phyloP scores from a whole-genome alignment of 2,888 invertebrate species.

The Spisula subtruncata region DNA sequence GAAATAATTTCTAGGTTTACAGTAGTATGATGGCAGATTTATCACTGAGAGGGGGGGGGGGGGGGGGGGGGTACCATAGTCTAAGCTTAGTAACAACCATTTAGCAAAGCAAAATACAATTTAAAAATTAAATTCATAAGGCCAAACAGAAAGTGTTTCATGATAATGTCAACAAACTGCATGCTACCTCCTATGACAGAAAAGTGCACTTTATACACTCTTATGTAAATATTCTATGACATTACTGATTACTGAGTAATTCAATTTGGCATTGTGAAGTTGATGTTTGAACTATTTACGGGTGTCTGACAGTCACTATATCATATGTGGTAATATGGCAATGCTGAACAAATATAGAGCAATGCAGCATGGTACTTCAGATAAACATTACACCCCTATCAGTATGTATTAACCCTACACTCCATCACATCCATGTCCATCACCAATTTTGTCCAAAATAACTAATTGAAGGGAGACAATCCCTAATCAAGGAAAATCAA shows the following conservation, averaged over 20 bases:
- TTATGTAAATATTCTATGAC: not conserved
- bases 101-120: conserved; percentile 1
- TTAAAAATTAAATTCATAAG: not conserved
- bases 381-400: too few relatives aligned
- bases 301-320: too few relatives aligned
- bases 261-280: not conserved
- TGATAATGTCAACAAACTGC: not conserved
- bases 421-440: too few relatives aligned
- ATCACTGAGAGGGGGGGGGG: conserved; percentile 47
- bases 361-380: too few relatives aligned
- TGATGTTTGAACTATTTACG: not conserved
- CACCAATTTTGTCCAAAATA: too few relatives aligned
- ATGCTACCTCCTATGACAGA: not conserved
- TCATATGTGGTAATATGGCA: too few relatives aligned
- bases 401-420: too few relatives aligned
- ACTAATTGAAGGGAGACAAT: too few relatives aligned
- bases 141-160: not conserved
- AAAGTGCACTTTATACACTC: not conserved
- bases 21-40: not conserved
- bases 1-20: too few relatives aligned
- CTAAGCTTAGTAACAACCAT: not conserved
- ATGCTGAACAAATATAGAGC: too few relatives aligned
- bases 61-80: not conserved
- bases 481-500: too few relatives aligned
- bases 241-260: not conserved